These are phyloP conservation scores for Philaethria dido DNA, from an alignment of 2,888 invertebrate species.

Conservation along the genomic window DNA sequence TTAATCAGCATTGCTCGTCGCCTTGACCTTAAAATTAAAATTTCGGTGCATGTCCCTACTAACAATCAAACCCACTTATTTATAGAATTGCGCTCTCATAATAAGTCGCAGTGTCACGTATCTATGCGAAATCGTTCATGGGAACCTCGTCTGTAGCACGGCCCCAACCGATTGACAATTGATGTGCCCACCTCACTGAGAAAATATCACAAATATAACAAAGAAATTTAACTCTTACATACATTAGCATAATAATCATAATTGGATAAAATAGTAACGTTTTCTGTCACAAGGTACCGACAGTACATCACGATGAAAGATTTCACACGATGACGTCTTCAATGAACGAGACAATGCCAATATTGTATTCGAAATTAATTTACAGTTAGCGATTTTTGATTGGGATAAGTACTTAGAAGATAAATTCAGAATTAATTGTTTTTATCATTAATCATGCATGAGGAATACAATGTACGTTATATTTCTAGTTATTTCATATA, in stretches of 20 bases:
- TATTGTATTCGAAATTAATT: slow-evolving; percentile 43
- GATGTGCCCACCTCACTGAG: slow-evolving; percentile 56
- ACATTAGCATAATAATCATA: slow-evolving; percentile 21
- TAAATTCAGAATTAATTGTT: slow-evolving; percentile 14
- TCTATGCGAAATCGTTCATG: slow-evolving; percentile 66
- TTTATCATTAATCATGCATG: slow-evolving; percentile 30
- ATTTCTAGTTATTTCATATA: neutral
- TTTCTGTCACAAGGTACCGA: neutral
- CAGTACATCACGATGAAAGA: slow-evolving; percentile 67
- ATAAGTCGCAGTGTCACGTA: slow-evolving; percentile 58
- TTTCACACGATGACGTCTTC: slow-evolving; percentile 66
- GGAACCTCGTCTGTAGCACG: slow-evolving; percentile 54
- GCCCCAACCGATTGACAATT: slow-evolving; percentile 63
- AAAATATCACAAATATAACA: slow-evolving; percentile 24
- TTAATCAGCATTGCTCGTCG: neutral
- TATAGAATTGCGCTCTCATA: slow-evolving; percentile 32
- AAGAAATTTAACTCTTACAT: slow-evolving; percentile 20
- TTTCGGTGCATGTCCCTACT: neutral
- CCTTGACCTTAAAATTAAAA: neutral
- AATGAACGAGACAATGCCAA: slow-evolving; percentile 42
- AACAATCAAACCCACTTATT: slow-evolving; percentile 1
- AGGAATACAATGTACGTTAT: neutral
- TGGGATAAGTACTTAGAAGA: slow-evolving; percentile 14
- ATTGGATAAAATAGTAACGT: neutral
- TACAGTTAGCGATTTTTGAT: slow-evolving; percentile 39